Base-by-base conservation (phyloP, 2,113 vertebrate genomes). In the Nanorana parkeri region DNA sequence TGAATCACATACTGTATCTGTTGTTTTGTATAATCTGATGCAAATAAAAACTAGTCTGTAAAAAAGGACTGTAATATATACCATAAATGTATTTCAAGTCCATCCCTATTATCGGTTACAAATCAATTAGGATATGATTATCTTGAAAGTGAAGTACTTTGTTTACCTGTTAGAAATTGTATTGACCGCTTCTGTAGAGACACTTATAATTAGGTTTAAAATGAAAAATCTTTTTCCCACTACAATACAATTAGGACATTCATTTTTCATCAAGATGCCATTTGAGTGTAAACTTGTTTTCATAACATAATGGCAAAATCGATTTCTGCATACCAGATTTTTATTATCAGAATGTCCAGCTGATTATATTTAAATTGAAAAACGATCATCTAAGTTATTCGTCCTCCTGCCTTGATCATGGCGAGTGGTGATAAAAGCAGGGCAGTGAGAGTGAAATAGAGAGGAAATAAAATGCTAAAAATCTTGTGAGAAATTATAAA, bases 151-250 rank as follows among this genome's bases (percentile, higher is more conserved):
- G 65, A 41, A 68, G 36, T 23, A 68, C 67, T 68, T 23, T 68
- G 36, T 51, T 51, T 68, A 47, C 47, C 32, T 68, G 36, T 47
- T 64, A 15, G 15, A 68, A 51, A 68, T 51, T 36, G 17, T 51
- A 68, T 68, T 24, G 36, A 68, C 41, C 10, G 21, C 21, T 51
- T n/a, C 3, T 23, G n/a, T 61, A 61, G 21, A 61, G 58, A 61
- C 41, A 47, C 58, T 61, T 23, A 61, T 61, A 51, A 68, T 47
- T 24, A 17, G 6, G 15, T 51, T 16, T 23, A 23, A 17, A 24
- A 68, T 68, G 67, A 68, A 68, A 68, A 68, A 68, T 47, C 20
- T 52, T 19, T 36, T 52, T 54, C 68, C 32, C 15, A 17, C 47
- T 41, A 54, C 41, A 71, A 71, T 54, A 71, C 47, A 71, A 26